Evolutionary conservation across 2,797 vertebrate genomes (phyloP).

Genomic region (Euphonia xanthogaster): DNA sequence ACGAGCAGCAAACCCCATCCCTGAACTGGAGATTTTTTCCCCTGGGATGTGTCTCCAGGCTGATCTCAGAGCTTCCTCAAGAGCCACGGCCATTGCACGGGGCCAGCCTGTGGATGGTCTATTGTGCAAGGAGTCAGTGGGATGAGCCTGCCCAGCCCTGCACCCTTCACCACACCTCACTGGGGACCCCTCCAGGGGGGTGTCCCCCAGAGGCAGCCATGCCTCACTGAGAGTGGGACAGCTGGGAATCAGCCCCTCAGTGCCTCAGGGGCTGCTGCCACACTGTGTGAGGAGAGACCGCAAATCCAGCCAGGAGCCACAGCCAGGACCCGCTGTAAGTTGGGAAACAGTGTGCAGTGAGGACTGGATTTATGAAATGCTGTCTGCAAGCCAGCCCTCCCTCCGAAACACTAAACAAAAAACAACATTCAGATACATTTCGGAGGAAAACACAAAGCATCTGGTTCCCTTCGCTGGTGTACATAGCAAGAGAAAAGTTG

Average conservation of each 20-base stretch:
- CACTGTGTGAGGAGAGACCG: not conserved
- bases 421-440: conserved; percentile 72
- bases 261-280: not conserved
- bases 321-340: conserved; percentile 59
- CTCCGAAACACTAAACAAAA: conserved; percentile 76
- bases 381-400: conserved; percentile 65
- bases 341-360: conserved; percentile 53
- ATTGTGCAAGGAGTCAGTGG: not conserved
- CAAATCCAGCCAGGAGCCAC: conserved; percentile 55
- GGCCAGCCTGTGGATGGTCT: not conserved
- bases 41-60: not conserved
- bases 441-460: conserved; percentile 75
- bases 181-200: not conserved
- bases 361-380: conserved; percentile 64
- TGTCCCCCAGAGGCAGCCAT: fast-evolving
- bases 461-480: conserved; percentile 79
- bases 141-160: not conserved
- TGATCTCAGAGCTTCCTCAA: not conserved
- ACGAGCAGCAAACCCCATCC: not conserved
- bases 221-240: not conserved
- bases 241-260: not conserved
- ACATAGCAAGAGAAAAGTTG: conserved; percentile 76
- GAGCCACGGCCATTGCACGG: fast-evolving
- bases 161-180: fast-evolving
- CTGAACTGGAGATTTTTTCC: not conserved